phyloP scores from a whole-genome alignment of 2,888 invertebrate species.

The Byasa hedistus region DNA sequence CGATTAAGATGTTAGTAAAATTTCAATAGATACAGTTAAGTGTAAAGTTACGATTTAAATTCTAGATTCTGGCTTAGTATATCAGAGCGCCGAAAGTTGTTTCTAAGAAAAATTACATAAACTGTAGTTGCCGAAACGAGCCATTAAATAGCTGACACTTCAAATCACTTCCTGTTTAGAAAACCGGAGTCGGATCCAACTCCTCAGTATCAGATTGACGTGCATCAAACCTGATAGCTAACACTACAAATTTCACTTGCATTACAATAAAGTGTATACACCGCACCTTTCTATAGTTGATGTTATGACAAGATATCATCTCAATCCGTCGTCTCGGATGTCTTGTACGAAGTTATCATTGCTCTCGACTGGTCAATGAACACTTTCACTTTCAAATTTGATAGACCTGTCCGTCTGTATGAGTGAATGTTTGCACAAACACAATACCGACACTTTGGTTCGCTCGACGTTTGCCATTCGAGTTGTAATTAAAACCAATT shows the following conservation, averaged over 20 bases:
- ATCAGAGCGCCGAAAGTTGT: conserved; percentile 11
- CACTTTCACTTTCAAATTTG: conserved; percentile 24
- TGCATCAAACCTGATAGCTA: conserved; percentile 21
- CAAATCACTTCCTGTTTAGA: conserved; percentile 1
- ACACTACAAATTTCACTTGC: conserved; percentile 23
- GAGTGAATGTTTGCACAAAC: conserved; percentile 17
- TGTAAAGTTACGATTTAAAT: background rate
- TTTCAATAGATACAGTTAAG: too few species aligned
- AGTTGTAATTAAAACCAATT: background rate
- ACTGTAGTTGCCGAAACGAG: conserved; percentile 8
- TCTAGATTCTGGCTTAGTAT: background rate
- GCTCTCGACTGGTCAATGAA: conserved; percentile 5
- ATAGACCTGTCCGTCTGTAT: conserved; percentile 14
- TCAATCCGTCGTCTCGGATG: conserved; percentile 18
- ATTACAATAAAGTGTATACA: conserved; percentile 24
- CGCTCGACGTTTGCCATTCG: conserved; percentile 6
- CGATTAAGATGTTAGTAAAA: too few species aligned
- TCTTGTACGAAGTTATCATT: conserved; percentile 22
- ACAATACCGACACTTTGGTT: conserved; percentile 8
- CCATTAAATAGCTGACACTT: conserved; percentile 12
- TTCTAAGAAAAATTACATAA: background rate
- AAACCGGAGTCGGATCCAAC: conserved; percentile 5
- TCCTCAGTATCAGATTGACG: conserved; percentile 16
- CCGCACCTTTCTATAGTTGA: conserved; percentile 16
- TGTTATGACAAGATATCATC: conserved; percentile 22